phyloP scores from a whole-genome alignment of 2,888 invertebrate genomes.

The Lobophora halterata region DNA sequence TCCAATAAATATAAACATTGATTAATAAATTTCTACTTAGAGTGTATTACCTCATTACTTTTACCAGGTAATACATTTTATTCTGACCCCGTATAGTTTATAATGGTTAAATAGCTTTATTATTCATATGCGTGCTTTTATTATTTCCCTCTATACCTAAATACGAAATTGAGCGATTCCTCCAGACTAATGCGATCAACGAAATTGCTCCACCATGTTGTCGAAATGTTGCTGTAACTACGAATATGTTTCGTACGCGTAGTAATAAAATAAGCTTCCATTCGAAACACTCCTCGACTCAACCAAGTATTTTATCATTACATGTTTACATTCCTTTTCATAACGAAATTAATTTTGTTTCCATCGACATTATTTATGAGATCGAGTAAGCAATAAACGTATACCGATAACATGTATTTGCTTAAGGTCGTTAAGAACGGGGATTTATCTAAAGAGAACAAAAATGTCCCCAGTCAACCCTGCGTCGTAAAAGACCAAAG shows the following conservation, averaged over 20 bases:
- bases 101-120: too few relatives aligned
- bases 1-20: too few relatives aligned
- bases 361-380: constrained; percentile 74
- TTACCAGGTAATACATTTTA: too few relatives aligned
- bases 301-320: constrained; percentile 49
- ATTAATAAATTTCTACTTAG: too few relatives aligned
- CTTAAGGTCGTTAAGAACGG: constrained; percentile 74
- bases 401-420: constrained; percentile 77
- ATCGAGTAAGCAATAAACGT: constrained; percentile 77
- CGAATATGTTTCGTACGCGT: constrained; percentile 40
- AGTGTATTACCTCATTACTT: too few relatives aligned
- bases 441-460: constrained; percentile 79
- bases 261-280: constrained; percentile 43
- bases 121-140: not conserved
- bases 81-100: too few relatives aligned
- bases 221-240: constrained; percentile 24
- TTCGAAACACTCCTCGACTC: constrained; percentile 40
- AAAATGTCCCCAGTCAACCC: constrained; percentile 72
- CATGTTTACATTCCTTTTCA: constrained; percentile 59
- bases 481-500: constrained; percentile 73
- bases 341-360: constrained; percentile 76
- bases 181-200: constrained; percentile 29
- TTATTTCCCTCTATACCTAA: constrained; percentile 5
- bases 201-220: constrained; percentile 33
- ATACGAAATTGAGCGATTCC: constrained; percentile 18